These are phyloP conservation scores for Melanogrammus aeglefinus DNA, from an alignment of 2,797 vertebrate genomes.

Conservation along the genomic window DNA sequence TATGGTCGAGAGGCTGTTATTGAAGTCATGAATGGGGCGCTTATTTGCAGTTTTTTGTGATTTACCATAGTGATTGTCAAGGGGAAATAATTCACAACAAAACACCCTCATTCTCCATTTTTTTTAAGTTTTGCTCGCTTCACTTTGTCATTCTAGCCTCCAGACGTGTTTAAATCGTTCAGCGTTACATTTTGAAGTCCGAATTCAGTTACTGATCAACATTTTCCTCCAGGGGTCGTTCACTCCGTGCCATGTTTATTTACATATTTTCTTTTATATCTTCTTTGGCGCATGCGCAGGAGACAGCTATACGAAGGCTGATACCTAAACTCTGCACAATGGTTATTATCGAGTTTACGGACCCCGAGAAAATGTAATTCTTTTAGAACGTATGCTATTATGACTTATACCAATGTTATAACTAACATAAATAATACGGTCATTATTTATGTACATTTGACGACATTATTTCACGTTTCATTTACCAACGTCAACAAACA, in stretches of 20 bases:
- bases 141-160: neutral
- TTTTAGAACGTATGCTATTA: neutral
- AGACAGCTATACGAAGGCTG: constrained; percentile 2
- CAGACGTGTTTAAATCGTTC: neutral
- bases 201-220: neutral
- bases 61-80: constrained; percentile 20
- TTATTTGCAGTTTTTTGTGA: constrained; percentile 37
- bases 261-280: neutral
- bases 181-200: neutral
- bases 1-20: constrained; percentile 55
- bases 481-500: neutral
- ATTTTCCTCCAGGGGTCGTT: neutral
- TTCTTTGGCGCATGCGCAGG: constrained; percentile 50
- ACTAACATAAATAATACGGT: neutral
- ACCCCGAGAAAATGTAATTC: neutral
- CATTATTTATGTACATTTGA: neutral
- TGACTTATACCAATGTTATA: neutral
- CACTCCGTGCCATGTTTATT: neutral
- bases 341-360: neutral
- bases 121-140: neutral
- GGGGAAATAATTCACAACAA: neutral
- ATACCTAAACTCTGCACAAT: neutral
- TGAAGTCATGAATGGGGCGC: constrained; percentile 66
- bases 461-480: neutral
- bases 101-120: neutral